These are phyloP conservation scores for Cryptoprocta ferox DNA, from an alignment of 2,797 vertebrate genomes.

Conservation along the genomic window DNA sequence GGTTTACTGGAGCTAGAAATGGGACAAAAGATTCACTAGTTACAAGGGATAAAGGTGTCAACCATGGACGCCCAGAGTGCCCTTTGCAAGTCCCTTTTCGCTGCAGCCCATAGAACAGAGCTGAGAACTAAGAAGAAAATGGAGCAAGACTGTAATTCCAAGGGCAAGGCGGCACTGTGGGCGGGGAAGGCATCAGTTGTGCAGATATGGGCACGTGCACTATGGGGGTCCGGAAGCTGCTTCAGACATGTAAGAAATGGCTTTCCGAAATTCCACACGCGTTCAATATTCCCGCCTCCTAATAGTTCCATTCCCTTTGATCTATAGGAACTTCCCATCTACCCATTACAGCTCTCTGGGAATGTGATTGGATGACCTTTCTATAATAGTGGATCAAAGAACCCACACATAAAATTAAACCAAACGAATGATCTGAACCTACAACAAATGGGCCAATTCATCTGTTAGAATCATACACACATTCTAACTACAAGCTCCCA, in stretches of 20 bases:
- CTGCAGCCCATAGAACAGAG: neutral
- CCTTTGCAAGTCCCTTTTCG: neutral
- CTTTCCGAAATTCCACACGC: neutral
- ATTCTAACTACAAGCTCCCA: neutral
- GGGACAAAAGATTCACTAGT: neutral
- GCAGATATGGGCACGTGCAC: neutral
- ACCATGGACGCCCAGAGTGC: neutral
- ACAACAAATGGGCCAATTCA: neutral
- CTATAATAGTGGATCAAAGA: neutral
- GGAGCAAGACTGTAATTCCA: neutral
- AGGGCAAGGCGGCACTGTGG: neutral
- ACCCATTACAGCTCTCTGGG: neutral
- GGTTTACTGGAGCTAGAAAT: neutral
- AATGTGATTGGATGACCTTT: neutral
- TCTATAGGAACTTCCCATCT: slow-evolving; percentile 33
- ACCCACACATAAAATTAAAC: neutral
- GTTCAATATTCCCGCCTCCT: neutral
- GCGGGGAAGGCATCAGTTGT: neutral
- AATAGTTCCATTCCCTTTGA: neutral
- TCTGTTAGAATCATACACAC: neutral
- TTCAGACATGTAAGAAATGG: neutral
- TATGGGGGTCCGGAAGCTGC: neutral
- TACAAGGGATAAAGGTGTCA: neutral
- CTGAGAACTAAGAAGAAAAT: neutral
- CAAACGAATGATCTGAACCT: neutral